Conservation (phyloP, 2,113 vertebrate species). For the Cryptomyrus ogoouensis region DNA sequence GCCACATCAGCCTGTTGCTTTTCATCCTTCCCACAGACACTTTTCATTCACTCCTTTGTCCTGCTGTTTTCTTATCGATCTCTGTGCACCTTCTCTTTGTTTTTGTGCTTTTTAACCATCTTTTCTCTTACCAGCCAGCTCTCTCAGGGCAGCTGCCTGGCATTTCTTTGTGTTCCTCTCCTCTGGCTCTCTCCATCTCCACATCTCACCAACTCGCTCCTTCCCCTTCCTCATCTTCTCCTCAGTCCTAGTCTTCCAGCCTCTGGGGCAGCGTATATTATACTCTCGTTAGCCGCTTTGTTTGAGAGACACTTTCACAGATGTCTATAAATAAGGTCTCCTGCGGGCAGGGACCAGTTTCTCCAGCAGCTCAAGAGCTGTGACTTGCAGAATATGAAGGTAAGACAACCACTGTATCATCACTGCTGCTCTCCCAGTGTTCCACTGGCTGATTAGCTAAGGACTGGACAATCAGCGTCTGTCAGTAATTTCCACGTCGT, state of each 20-base stretch:
- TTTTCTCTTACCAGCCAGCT: not conserved
- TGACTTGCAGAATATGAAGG: not conserved
- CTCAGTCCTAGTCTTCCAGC: not conserved
- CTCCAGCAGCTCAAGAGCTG: not conserved
- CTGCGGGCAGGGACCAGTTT: conserved; percentile 22
- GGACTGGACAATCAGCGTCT: not conserved
- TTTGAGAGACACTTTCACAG: conserved; percentile 51
- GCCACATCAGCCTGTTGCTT: not conserved
- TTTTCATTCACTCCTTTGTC: not conserved
- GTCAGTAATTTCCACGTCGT: not conserved
- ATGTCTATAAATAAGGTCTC: conserved; percentile 56
- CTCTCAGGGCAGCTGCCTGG: conserved; percentile 16
- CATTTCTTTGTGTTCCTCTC: conserved; percentile 35
- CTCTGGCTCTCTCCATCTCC: conserved; percentile 29
- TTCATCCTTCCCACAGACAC: not conserved
- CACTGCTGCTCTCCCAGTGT: not conserved
- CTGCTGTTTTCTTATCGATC: conserved; percentile 34
- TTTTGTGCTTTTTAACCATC: conserved; percentile 37
- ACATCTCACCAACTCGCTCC: conserved; percentile 38
- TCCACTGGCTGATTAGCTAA: not conserved
- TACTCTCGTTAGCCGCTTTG: conserved; percentile 9
- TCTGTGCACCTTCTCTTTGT: conserved; percentile 25
- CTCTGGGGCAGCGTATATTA: not conserved
- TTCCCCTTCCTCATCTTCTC: not conserved
- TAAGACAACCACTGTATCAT: not conserved